Base-by-base conservation (phyloP, 2,797 vertebrate genomes). In the Neoniphon sammara region DNA sequence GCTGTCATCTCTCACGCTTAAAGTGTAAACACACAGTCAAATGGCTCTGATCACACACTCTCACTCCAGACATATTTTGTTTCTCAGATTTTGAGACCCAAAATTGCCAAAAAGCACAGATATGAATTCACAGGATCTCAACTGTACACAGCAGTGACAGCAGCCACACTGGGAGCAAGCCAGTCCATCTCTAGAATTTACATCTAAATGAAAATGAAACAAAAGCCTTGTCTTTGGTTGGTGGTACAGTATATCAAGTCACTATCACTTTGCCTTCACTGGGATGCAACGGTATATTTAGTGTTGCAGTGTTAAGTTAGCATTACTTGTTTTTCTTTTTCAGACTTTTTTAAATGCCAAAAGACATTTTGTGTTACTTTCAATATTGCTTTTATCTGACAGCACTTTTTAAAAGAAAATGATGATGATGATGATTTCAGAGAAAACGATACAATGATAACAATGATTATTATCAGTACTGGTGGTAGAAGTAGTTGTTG, bases 171-270 rank as follows among this genome's bases (percentile, higher is more conserved):
- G 30, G 39, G 69, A 71, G 66, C 15, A 23, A 69, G 72, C 34
- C 39, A 18, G 65, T 63, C 67, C 66, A 75, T 65, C 60, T 75
- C 63, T 65, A 12, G 14, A 77, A 85, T 79, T 85, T 70, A 73
- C 75, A 78, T 79, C 74, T 72, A 73, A 82, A 50, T 50, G 84
- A 31, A 68, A 80, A 81, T 56, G 25, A 80, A 75, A 62, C 50
- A 69, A 73, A 70, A 39, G 34, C 57, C 4, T 31, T 53, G 7
- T 3, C n/a, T 36, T 63, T 69, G 20, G 21, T 73, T 62, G 12
- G 46, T 42, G 18, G 18, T 47, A 47, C 18, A 47, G 12, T 46
- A 27, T 27, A 27, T 27, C 25, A n/a, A 17, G 15, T 5, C 18
- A 0, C 18, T 18, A 5, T 17, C 7, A n/a, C 18, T 9, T 49